Evolutionary conservation across 1,140 invertebrate genomes (phyloP).

Genomic region (Bombus terrestris): DNA sequence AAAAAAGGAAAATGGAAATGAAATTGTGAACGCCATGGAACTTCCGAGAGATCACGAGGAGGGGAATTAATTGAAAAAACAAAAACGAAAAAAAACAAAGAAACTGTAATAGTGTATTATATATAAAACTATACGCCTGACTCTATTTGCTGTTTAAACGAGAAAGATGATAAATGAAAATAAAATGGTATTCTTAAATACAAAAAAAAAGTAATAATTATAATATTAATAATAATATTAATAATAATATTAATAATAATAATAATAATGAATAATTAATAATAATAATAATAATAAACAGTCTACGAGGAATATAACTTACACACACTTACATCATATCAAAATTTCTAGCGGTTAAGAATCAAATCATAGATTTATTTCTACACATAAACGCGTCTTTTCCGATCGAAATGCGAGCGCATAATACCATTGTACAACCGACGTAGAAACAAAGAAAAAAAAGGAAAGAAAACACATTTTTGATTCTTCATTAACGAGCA

Average conservation of each 20-base stretch:
- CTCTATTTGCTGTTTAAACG: constrained; percentile 57
- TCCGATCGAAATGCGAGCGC: neutral
- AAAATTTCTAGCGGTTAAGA: constrained; percentile 61
- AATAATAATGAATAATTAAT: neutral
- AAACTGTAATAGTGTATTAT: constrained; percentile 38
- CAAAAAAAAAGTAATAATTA: constrained; percentile 22
- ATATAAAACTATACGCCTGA: constrained; percentile 33
- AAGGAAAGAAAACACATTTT: neutral
- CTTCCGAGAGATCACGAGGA: constrained; percentile 9
- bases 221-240: constrained; percentile 22
- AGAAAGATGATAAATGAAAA: constrained; percentile 42
- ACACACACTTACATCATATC: constrained; percentile 59
- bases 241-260: constrained; percentile 11
- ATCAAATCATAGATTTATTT: constrained; percentile 41
- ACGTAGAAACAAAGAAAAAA: constrained; percentile 7
- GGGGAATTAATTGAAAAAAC: constrained; percentile 1
- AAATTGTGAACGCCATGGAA: neutral
- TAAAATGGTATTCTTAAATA: constrained; percentile 58
- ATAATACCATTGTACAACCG: constrained; percentile 3
- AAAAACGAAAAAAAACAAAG: constrained; percentile 2
- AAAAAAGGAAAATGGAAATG: neutral
- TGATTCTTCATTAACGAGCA: constrained; percentile 21
- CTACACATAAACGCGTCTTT: constrained; percentile 38
- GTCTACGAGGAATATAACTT: constrained; percentile 50
- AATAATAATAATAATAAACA: constrained; percentile 35